Evolutionary conservation across 2,113 vertebrate species (phyloP).

Genomic region (Acanthochromis polyacanthus): DNA sequence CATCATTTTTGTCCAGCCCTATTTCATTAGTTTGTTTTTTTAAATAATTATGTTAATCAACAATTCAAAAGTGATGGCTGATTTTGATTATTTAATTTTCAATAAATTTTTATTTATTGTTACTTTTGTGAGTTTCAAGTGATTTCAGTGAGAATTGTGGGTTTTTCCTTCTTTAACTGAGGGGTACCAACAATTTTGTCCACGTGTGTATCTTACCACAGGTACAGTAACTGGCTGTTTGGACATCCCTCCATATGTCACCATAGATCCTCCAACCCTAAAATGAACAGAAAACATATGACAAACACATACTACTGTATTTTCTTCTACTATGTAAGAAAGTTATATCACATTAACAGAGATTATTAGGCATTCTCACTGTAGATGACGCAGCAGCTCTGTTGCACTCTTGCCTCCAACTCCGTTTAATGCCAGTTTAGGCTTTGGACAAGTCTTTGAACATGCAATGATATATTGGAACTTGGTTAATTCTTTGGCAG

Average conservation of each 20-base stretch:
- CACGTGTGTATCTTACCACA: constrained; percentile 93
- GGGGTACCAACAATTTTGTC: no score
- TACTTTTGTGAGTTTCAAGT: no score
- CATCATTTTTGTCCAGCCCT: no score
- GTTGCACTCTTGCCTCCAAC: constrained; percentile 94
- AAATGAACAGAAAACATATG: not conserved
- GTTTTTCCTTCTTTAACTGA: no score
- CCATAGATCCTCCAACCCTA: constrained; percentile 92
- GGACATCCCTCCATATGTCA: constrained; percentile 98
- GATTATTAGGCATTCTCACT: constrained; percentile 82
- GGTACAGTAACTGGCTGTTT: constrained; percentile 93
- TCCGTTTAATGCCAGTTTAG: constrained; percentile 93
- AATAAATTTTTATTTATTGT: no score
- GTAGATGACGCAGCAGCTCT: constrained; percentile 92
- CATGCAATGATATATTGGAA: not conserved
- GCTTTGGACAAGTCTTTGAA: constrained; percentile 86
- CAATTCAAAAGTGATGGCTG: no score
- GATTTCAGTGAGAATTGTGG: no score
- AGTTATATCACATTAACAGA: not conserved
- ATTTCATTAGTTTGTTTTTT: no score
- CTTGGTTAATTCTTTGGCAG: not conserved
- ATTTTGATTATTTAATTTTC: no score
- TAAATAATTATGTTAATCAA: no score
- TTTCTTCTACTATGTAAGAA: not conserved
- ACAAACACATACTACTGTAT: not conserved